phyloP scores from a whole-genome alignment of 2,888 invertebrate genomes.

The Lamproptera curius region DNA sequence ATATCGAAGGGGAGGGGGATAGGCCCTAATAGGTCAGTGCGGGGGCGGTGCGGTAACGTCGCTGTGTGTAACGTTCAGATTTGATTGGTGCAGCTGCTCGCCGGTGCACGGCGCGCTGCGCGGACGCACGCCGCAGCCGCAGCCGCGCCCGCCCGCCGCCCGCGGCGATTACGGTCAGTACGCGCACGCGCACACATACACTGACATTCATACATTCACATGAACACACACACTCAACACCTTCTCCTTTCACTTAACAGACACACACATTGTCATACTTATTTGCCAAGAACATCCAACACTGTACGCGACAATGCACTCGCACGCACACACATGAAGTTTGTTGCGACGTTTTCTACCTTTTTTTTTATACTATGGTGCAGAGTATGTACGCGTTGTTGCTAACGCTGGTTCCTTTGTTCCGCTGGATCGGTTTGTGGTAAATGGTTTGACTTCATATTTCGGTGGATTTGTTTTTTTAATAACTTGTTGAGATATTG shows the following conservation, averaged over 20 bases:
- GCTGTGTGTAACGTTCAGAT: slow-evolving; percentile 63
- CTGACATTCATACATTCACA: slow-evolving; percentile 19
- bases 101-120: slow-evolving; percentile 87
- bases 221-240: slow-evolving; percentile 6
- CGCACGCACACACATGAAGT: slow-evolving; percentile 19
- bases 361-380: too few relatives aligned
- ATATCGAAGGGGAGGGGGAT: not conserved
- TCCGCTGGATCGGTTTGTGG: too few relatives aligned
- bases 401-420: too few relatives aligned
- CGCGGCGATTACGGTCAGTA: slow-evolving; percentile 95
- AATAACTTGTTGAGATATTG: too few relatives aligned
- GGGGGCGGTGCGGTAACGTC: slow-evolving; percentile 43
- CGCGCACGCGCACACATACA: slow-evolving; percentile 22
- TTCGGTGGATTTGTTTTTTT: too few relatives aligned
- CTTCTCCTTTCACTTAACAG: too few relatives aligned
- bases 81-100: slow-evolving; percentile 80
- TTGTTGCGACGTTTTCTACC: too few relatives aligned
- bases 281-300: too few relatives aligned
- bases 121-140: slow-evolving; percentile 76
- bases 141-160: slow-evolving; percentile 80
- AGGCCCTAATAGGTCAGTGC: slow-evolving; percentile 13
- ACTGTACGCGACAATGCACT: too few relatives aligned
- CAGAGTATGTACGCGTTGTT: too few relatives aligned
- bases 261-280: too few relatives aligned
- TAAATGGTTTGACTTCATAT: too few relatives aligned